Conservation (phyloP, 1,140 invertebrate genomes). For the Solen grandis region DNA sequence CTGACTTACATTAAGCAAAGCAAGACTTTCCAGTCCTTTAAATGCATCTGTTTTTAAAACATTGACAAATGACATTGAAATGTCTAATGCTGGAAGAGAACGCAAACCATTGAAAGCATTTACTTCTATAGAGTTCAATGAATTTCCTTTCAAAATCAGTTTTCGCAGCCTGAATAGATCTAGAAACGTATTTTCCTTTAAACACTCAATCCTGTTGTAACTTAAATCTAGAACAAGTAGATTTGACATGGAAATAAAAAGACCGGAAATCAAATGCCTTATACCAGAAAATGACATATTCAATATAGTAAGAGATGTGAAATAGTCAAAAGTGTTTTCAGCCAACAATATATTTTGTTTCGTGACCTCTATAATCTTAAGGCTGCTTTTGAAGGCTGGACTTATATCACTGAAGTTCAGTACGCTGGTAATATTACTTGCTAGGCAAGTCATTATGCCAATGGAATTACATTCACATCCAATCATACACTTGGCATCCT, state of each 20-base stretch:
- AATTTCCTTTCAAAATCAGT: not conserved
- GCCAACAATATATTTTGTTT: not conserved
- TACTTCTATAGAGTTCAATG: not conserved
- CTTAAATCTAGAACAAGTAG: not conserved
- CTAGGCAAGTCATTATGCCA: not conserved
- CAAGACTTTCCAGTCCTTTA: constrained; percentile 4
- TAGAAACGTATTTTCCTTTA: not conserved
- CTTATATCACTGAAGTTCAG: not conserved
- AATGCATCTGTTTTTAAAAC: not conserved
- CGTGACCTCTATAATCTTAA: not conserved
- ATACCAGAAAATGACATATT: constrained; percentile 1
- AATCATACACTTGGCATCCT: not conserved
- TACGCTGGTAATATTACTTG: not conserved
- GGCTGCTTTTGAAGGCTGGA: not conserved
- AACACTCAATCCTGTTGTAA: not conserved
- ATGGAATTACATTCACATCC: not conserved
- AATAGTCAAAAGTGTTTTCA: not conserved
- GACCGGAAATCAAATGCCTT: not conserved
- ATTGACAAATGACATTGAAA: not conserved
- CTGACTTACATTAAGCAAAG: not conserved
- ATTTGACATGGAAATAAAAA: not conserved
- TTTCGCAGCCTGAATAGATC: not conserved
- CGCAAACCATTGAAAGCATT: not conserved
- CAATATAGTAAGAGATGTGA: not conserved
- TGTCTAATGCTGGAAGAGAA: not conserved